phyloP scores from a whole-genome alignment of 2,888 invertebrate genomes.

The Lampropteryx suffumata region DNA sequence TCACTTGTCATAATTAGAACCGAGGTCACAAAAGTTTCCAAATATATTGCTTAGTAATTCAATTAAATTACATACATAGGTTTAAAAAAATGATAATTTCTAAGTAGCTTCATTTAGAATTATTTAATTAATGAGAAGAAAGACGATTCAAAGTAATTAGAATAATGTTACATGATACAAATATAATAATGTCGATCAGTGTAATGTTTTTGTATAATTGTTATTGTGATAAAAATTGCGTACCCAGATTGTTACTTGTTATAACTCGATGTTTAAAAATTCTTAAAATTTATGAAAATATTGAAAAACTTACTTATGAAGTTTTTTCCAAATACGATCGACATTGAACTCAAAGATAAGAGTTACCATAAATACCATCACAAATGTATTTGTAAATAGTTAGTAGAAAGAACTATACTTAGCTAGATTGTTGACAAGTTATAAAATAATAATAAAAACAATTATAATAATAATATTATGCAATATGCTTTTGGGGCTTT shows the following conservation, averaged over 20 bases:
- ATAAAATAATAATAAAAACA: conserved; percentile 27
- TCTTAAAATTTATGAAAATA: not conserved
- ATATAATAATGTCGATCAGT: conserved; percentile 8
- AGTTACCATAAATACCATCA: conserved; percentile 67
- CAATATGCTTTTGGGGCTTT: conserved; percentile 41
- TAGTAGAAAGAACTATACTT: conserved; percentile 21
- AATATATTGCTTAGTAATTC: too few relatives aligned
- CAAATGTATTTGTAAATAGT: conserved; percentile 54
- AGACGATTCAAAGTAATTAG: not conserved
- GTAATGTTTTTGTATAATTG: conserved; percentile 20
- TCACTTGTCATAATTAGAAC: not conserved
- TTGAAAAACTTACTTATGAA: not conserved
- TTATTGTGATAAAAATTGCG: conserved; percentile 27
- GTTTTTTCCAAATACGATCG: conserved; percentile 10
- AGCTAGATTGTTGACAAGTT: conserved; percentile 59
- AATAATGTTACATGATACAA: not conserved
- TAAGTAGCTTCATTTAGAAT: conserved; percentile 28
- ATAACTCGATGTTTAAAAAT: not conserved
- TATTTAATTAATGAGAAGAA: conserved; percentile 9
- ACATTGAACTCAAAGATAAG: conserved; percentile 51
- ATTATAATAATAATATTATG: conserved; percentile 14
- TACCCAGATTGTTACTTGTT: not conserved
- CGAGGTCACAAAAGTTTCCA: conserved; percentile 23
- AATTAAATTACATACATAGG: not conserved
- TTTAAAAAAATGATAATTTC: conserved; percentile 15